Conservation (phyloP, 2,113 vertebrate genomes). For the Anoplopoma fimbria region DNA sequence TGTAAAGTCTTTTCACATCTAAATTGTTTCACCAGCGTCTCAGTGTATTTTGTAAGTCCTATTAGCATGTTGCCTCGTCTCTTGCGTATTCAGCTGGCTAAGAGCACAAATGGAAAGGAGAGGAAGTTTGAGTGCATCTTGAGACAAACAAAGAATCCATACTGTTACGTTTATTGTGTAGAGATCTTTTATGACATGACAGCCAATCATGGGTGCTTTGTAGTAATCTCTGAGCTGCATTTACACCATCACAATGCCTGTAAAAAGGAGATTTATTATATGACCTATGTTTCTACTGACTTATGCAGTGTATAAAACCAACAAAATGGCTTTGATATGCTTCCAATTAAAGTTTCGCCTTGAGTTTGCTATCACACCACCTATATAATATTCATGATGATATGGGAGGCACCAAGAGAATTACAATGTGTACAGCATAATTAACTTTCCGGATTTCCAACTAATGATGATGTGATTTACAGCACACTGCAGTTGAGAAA, state of each 20-base stretch:
- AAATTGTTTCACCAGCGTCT: slow-evolving; percentile 44
- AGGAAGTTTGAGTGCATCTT: slow-evolving; percentile 66
- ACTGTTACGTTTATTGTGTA: slow-evolving; percentile 49
- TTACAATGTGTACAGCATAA: slow-evolving; percentile 16
- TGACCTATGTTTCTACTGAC: background rate
- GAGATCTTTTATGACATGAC: slow-evolving; percentile 35
- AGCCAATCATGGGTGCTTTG: slow-evolving; percentile 19
- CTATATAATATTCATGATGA: slow-evolving; percentile 13
- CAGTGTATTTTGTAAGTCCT: slow-evolving; percentile 55
- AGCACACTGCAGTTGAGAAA: slow-evolving; percentile 31
- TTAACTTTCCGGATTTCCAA: slow-evolving; percentile 48
- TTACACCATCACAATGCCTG: slow-evolving; percentile 8
- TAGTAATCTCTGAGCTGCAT: slow-evolving; percentile 12
- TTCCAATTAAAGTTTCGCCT: background rate
- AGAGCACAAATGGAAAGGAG: slow-evolving; percentile 64
- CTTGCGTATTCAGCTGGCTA: slow-evolving; percentile 55
- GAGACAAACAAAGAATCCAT: slow-evolving; percentile 62
- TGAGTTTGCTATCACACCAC: background rate
- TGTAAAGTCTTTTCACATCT: slow-evolving; percentile 39
- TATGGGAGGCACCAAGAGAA: background rate
- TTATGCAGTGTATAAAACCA: background rate
- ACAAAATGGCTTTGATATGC: slow-evolving; percentile 19
- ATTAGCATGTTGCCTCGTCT: slow-evolving; percentile 41
- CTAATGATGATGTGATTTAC: slow-evolving; percentile 57
- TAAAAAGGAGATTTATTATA: background rate